Percentiles rank a stretch among this genome's conserved stretches.
These are phyloP conservation scores for Diabrotica virgifera DNA, from an alignment of 1,140 invertebrate genomes.

Conservation along the genomic window DNA sequence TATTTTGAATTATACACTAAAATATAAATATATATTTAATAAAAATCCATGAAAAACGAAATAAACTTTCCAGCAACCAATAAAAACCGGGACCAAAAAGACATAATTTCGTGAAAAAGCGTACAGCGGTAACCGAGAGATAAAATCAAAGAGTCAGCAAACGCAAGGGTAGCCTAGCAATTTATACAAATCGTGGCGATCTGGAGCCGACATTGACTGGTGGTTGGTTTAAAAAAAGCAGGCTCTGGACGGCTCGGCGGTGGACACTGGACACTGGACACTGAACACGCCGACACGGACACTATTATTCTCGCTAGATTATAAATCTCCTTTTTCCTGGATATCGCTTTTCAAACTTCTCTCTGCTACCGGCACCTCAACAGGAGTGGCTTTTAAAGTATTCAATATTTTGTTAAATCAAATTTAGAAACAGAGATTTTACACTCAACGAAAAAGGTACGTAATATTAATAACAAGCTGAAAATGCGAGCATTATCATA, in stretches of 20 bases:
- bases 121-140: neutral
- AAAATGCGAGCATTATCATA: no score
- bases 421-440: no score
- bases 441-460: no score
- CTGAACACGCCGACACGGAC: conserved; percentile 23
- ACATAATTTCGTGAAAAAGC: no score
- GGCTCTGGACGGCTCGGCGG: conserved; percentile 20
- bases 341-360: conserved; percentile 34
- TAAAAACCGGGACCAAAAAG: no score
- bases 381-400: neutral
- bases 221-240: conserved; percentile 26
- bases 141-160: conserved; percentile 23
- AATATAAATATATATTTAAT: no score
- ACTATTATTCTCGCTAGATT: conserved; percentile 32
- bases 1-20: no score
- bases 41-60: no score
- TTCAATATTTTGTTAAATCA: no score
- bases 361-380: conserved; percentile 33
- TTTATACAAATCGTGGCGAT: conserved; percentile 30
- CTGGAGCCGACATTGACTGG: conserved; percentile 35
- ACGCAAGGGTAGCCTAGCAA: conserved; percentile 31
- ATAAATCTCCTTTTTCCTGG: conserved; percentile 31
- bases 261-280: neutral
- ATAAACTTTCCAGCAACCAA: no score
- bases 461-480: no score